Percentiles rank a stretch among this genome's conserved stretches.
phyloP scores from a whole-genome alignment of 2,888 invertebrate genomes.

The Gibbula magus region DNA sequence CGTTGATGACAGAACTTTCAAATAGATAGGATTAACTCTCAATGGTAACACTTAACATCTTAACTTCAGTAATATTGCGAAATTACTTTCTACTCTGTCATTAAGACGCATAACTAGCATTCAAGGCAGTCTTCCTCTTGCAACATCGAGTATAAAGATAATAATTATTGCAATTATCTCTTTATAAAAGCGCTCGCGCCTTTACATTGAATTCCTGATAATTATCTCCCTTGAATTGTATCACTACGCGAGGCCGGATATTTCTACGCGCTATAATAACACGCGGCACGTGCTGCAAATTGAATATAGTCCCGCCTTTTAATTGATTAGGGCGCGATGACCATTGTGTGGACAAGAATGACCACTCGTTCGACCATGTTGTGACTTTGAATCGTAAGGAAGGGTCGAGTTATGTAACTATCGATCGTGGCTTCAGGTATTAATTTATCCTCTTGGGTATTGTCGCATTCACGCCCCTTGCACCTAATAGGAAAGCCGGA shows the following conservation, averaged over 20 bases:
- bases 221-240: slow-evolving; percentile 1
- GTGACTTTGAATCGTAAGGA: slow-evolving; percentile 16
- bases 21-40: no score
- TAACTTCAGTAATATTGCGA: not conserved
- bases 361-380: slow-evolving; percentile 15
- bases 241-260: not conserved
- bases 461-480: not conserved
- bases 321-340: slow-evolving; percentile 21
- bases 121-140: not conserved
- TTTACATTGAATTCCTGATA: not conserved
- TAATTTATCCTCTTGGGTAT: not conserved
- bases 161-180: slow-evolving; percentile 9
- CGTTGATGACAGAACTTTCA: no score
- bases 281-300: slow-evolving; percentile 1
- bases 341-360: slow-evolving; percentile 13
- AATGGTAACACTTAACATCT: no score
- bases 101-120: not conserved
- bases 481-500: not conserved
- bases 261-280: no score
- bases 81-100: not conserved
- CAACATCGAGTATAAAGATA: not conserved
- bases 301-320: slow-evolving; percentile 7
- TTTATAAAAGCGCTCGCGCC: slow-evolving; percentile 7
- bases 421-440: not conserved
- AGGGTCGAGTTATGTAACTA: not conserved